Conservation (phyloP, 2,888 invertebrate genomes). For the Busseola fusca region DNA sequence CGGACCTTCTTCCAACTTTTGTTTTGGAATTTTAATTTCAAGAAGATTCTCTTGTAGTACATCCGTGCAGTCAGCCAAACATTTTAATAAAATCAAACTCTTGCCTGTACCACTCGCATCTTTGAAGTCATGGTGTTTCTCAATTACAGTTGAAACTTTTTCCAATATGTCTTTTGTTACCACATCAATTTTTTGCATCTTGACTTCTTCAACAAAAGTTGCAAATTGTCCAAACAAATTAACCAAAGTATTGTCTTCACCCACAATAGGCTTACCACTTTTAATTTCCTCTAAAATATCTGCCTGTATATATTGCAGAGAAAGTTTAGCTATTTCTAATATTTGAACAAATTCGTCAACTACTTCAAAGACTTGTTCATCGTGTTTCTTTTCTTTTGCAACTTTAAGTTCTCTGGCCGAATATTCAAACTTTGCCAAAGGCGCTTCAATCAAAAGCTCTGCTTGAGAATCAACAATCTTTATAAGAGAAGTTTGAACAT, state of each 20-base stretch:
- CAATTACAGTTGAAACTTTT: constrained; percentile 69
- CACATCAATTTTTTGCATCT: constrained; percentile 53
- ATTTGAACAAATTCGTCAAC: constrained; percentile 60
- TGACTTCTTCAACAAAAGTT: constrained; percentile 61
- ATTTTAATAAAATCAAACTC: constrained; percentile 77
- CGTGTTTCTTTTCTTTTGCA: constrained; percentile 51
- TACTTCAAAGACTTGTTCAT: constrained; percentile 37
- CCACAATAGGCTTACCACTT: constrained; percentile 26
- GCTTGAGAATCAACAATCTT: constrained; percentile 75
- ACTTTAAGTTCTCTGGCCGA: constrained; percentile 57
- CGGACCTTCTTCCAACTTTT: constrained; percentile 64
- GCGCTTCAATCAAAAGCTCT: constrained; percentile 70
- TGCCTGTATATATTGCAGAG: constrained; percentile 61
- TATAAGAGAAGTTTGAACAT: constrained; percentile 69
- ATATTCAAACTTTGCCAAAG: constrained; percentile 68
- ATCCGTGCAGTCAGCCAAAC: constrained; percentile 78
- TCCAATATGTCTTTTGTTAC: constrained; percentile 62
- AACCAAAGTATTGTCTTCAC: constrained; percentile 60
- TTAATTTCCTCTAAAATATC: constrained; percentile 70
- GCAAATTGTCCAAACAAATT: constrained; percentile 68
- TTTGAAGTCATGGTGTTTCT: constrained; percentile 76
- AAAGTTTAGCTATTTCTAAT: constrained; percentile 63
- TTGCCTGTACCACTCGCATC: constrained; percentile 75
- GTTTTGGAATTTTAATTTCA: constrained; percentile 54
- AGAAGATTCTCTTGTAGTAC: constrained; percentile 69